A percentile compares a stretch with the other conserved stretches of the same genome.
Conservation (phyloP, 2,113 vertebrate species). For the Tauraco erythrolophus region DNA sequence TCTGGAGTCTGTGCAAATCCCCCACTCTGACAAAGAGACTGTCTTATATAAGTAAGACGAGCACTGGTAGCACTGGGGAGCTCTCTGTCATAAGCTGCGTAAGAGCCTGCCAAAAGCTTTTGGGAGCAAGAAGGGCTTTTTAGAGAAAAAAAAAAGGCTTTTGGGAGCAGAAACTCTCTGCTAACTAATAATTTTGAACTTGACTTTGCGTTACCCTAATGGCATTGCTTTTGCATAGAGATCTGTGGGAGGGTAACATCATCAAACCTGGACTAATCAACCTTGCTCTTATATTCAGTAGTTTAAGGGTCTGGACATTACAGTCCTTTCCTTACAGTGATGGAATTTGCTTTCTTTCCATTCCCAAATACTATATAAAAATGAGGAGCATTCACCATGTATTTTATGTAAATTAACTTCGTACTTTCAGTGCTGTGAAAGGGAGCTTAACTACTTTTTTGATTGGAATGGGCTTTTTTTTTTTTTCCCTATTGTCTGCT, state of each 20-base stretch:
- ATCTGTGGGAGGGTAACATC: background rate
- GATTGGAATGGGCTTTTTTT: background rate
- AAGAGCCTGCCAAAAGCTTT: background rate
- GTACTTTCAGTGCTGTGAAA: background rate
- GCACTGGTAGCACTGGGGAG: background rate
- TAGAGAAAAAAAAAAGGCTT: background rate
- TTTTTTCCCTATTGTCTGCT: background rate
- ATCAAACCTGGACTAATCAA: background rate
- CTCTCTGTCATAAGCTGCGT: background rate
- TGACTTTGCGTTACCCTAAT: background rate
- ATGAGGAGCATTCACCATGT: background rate
- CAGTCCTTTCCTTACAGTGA: background rate
- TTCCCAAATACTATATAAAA: background rate
- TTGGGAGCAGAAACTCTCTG: background rate
- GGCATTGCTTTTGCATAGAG: background rate
- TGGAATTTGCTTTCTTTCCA: background rate
- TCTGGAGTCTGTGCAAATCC: background rate
- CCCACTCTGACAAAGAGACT: background rate
- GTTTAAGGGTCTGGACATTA: background rate
- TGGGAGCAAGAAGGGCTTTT: background rate
- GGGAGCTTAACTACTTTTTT: background rate
- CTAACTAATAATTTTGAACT: background rate
- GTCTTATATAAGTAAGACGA: background rate
- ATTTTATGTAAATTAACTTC: background rate
- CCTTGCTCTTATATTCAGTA: background rate